phyloP scores from a whole-genome alignment of 1,140 invertebrate genomes.

The Drosophila prosaltans region DNA sequence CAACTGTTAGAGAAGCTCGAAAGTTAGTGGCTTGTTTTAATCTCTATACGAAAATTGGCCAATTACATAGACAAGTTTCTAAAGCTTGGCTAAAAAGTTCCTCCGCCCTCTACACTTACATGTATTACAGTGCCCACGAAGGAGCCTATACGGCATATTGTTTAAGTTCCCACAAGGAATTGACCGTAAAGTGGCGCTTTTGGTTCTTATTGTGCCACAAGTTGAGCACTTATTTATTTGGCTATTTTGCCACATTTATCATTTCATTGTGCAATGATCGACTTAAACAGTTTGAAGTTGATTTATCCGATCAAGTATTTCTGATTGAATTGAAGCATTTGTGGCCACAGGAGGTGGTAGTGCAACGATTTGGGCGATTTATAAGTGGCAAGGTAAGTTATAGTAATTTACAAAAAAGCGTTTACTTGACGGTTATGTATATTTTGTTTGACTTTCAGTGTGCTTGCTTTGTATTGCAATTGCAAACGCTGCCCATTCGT shows the following conservation, averaged over 20 bases:
- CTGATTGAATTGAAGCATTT: conserved; percentile 22
- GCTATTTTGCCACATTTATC: conserved; percentile 11
- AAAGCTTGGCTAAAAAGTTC: conserved; percentile 24
- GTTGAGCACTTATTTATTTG: conserved; percentile 23
- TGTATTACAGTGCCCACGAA: conserved; percentile 29
- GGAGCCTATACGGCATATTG: conserved; percentile 28
- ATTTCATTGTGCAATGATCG: conserved; percentile 31
- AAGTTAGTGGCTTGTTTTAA: conserved; percentile 15
- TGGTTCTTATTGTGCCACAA: conserved; percentile 16
- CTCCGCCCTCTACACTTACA: conserved; percentile 17
- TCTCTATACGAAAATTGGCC: conserved; percentile 13
- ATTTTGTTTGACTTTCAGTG: neutral
- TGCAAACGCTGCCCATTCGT: conserved; percentile 17
- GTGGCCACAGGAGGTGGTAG: neutral
- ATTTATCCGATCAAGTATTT: conserved; percentile 17
- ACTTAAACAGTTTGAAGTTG: conserved; percentile 16
- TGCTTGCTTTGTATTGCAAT: conserved; percentile 15
- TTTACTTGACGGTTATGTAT: neutral
- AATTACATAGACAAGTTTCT: conserved; percentile 11
- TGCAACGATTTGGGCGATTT: conserved; percentile 19
- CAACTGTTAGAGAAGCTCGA: neutral
- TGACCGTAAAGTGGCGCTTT: neutral
- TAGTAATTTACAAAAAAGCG: too few relatives aligned
- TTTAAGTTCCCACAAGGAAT: conserved; percentile 1
- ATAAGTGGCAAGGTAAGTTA: conserved; percentile 29